Evolutionary conservation across 2,113 vertebrate genomes (phyloP).

Genomic region (Boleophthalmus pectinirostris): DNA sequence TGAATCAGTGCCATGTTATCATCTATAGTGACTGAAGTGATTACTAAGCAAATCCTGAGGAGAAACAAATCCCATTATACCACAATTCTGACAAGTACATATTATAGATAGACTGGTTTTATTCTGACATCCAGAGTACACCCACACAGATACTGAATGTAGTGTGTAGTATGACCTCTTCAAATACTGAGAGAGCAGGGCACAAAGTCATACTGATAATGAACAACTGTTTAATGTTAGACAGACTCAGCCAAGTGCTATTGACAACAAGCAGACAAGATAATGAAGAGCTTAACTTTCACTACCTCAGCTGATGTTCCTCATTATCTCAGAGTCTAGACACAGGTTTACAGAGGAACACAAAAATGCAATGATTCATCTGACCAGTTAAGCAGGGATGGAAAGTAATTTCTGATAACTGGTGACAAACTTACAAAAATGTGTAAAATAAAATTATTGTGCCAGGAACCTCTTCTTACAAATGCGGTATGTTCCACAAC

Average conservation of each 20-base stretch:
- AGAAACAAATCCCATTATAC: conserved; percentile 14
- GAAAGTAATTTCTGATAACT: too few species aligned
- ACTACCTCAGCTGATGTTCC: background rate
- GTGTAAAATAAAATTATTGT: too few species aligned
- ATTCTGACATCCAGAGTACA: background rate
- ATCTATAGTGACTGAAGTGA: conserved; percentile 38
- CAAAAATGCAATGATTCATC: too few species aligned
- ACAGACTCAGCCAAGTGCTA: background rate
- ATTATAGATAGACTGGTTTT: background rate
- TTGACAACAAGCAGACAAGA: background rate
- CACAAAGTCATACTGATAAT: background rate
- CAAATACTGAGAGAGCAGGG: background rate
- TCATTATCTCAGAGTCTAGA: background rate
- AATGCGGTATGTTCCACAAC: too few species aligned
- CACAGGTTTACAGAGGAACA: background rate
- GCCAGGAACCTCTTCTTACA: too few species aligned
- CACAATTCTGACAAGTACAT: conserved; percentile 10
- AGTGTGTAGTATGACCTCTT: background rate
- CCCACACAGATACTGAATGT: background rate
- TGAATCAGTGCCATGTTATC: conserved; percentile 20
- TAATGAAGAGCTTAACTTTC: conserved; percentile 4
- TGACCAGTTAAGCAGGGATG: too few species aligned
- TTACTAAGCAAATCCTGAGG: conserved; percentile 20
- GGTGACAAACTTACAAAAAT: too few species aligned
- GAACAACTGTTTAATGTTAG: conserved; percentile 7